Conservation (phyloP, 2,797 vertebrate genomes). For the Pseudochaenichthys georgianus region DNA sequence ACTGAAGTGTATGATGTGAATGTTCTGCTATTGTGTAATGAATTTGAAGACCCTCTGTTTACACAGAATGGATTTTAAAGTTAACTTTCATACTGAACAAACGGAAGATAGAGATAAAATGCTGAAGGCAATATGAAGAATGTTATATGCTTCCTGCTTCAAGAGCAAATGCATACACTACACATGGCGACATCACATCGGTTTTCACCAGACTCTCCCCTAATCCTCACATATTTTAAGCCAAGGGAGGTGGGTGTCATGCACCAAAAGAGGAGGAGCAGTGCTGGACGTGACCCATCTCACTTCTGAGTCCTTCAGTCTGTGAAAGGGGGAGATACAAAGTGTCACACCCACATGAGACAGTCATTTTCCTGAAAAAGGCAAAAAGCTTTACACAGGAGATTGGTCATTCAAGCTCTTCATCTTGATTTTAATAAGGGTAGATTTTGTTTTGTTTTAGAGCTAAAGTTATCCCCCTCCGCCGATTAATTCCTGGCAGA, state of each 20-base stretch:
- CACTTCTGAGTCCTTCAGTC: slow-evolving; percentile 13
- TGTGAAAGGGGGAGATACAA: slow-evolving; percentile 20
- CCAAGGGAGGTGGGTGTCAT: slow-evolving; percentile 26
- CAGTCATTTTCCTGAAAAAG: slow-evolving; percentile 32
- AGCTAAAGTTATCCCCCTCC: slow-evolving; percentile 10
- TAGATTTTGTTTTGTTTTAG: slow-evolving; percentile 1
- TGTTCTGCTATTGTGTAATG: not conserved
- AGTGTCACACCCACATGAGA: slow-evolving; percentile 38
- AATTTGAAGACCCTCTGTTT: not conserved
- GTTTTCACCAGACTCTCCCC: slow-evolving; percentile 17
- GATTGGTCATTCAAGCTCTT: slow-evolving; percentile 13
- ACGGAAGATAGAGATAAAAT: not conserved
- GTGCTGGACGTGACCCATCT: slow-evolving; percentile 46
- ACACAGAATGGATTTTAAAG: not conserved
- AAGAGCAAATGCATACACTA: not conserved
- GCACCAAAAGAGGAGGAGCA: slow-evolving; percentile 28
- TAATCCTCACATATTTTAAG: slow-evolving; percentile 21
- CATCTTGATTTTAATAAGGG: slow-evolving; percentile 26
- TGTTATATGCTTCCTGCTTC: not conserved
- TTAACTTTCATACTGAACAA: not conserved
- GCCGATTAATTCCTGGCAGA: slow-evolving; percentile 29
- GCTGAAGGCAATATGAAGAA: not conserved
- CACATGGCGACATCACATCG: not conserved
- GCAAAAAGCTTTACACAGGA: slow-evolving; percentile 22
- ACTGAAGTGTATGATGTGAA: not conserved